phyloP scores from a whole-genome alignment of 2,888 invertebrate genomes.

The Plebejus melissa region DNA sequence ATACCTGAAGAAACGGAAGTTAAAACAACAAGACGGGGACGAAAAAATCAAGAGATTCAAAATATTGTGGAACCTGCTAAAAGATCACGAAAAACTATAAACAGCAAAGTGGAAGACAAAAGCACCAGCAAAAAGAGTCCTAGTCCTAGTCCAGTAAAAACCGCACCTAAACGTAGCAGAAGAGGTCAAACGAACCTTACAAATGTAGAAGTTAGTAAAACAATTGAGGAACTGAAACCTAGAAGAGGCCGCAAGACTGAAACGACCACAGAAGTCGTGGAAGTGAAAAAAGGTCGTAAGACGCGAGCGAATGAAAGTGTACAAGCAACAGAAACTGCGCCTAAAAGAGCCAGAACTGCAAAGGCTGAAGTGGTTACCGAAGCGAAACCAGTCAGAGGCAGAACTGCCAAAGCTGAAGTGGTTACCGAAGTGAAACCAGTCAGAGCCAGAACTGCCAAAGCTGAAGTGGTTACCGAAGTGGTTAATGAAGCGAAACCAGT shows the following conservation, averaged over 20 bases:
- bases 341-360: neutral
- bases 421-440: neutral
- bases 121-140: neutral
- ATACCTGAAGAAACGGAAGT: conserved; percentile 15
- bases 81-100: neutral
- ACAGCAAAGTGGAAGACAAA: neutral
- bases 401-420: neutral
- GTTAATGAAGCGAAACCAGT: neutral
- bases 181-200: conserved; percentile 26
- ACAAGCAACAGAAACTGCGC: neutral
- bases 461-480: neutral
- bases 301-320: neutral
- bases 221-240: neutral
- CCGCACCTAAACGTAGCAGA: conserved; percentile 32
- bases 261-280: neutral
- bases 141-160: conserved; percentile 13
- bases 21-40: neutral
- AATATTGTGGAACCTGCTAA: conserved; percentile 18
- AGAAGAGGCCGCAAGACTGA: conserved; percentile 23
- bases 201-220: neutral
- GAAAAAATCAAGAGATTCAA: conserved; percentile 18
- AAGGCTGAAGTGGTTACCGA: neutral
- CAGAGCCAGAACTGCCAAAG: neutral
- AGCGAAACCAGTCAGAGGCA: neutral
- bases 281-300: conserved; percentile 15